Evolutionary conservation across 2,888 invertebrate genomes (phyloP).

Genomic region (Unio delphinus): DNA sequence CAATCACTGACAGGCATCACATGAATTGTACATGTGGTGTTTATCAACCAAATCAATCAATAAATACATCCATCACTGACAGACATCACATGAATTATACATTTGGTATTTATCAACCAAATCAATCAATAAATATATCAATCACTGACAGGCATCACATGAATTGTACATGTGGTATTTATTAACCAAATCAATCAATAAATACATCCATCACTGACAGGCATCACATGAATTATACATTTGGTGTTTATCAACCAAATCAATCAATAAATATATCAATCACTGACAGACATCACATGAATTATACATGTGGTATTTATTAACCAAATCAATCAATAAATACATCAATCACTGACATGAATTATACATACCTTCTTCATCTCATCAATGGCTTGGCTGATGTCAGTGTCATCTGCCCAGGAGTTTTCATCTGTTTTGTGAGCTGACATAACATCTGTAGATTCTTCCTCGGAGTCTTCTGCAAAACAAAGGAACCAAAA

Average conservation of each 20-base stretch:
- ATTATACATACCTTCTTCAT: slow-evolving; percentile 42
- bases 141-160: too few species aligned
- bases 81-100: background rate
- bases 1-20: too few species aligned
- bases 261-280: too few species aligned
- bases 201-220: too few species aligned
- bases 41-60: too few species aligned
- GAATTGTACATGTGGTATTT: background rate
- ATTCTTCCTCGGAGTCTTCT: slow-evolving; percentile 60
- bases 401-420: slow-evolving; percentile 62
- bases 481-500: slow-evolving; percentile 1
- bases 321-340: too few species aligned
- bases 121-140: too few species aligned
- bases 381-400: slow-evolving; percentile 54
- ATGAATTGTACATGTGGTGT: slow-evolving; percentile 1
- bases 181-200: too few species aligned
- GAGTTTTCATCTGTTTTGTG: slow-evolving; percentile 48
- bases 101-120: background rate
- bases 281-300: too few species aligned
- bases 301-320: too few species aligned
- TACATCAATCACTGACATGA: background rate
- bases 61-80: too few species aligned
- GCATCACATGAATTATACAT: slow-evolving; percentile 1
- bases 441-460: slow-evolving; percentile 38
- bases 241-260: too few species aligned